These are phyloP conservation scores for Cossypha niveicapilla DNA, from an alignment of 2,797 vertebrate species.

Conservation along the genomic window DNA sequence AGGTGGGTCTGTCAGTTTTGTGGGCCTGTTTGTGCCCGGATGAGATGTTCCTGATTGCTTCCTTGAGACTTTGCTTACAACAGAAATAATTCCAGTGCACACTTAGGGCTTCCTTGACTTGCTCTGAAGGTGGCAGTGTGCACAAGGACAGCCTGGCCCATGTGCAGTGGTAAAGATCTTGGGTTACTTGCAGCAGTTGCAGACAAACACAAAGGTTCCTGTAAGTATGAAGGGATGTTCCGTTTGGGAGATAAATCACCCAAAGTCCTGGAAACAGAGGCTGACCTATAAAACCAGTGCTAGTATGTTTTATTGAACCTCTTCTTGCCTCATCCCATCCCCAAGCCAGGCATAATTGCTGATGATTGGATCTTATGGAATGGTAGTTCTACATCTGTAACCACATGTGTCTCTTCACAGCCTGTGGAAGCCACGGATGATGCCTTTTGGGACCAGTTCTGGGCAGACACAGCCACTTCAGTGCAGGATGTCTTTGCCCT, in stretches of 20 bases:
- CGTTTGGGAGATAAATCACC: not conserved
- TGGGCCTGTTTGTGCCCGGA: not conserved
- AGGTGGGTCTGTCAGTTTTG: not conserved
- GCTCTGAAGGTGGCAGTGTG: not conserved
- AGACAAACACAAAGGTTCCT: not conserved
- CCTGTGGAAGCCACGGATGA: constrained; percentile 97
- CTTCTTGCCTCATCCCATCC: not conserved
- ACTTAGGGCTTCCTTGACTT: not conserved
- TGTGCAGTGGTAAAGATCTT: fast-evolving
- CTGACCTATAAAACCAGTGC: not conserved
- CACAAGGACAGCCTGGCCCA: not conserved
- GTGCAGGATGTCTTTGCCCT: constrained; percentile 97
- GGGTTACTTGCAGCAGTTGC: not conserved
- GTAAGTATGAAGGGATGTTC: not conserved
- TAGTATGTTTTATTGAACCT: not conserved
- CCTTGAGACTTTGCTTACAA: not conserved
- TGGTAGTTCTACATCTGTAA: not conserved
- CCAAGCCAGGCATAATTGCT: not conserved
- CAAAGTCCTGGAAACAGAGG: not conserved
- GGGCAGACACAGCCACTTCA: constrained; percentile 92
- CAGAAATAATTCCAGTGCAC: not conserved
- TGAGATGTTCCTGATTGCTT: not conserved
- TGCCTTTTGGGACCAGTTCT: constrained; percentile 98
- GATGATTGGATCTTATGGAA: not conserved
- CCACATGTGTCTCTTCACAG: constrained; percentile 62